Evolutionary conservation across 1,140 invertebrate genomes (phyloP).

Genomic region (Pseudomyrmex sp.): DNA sequence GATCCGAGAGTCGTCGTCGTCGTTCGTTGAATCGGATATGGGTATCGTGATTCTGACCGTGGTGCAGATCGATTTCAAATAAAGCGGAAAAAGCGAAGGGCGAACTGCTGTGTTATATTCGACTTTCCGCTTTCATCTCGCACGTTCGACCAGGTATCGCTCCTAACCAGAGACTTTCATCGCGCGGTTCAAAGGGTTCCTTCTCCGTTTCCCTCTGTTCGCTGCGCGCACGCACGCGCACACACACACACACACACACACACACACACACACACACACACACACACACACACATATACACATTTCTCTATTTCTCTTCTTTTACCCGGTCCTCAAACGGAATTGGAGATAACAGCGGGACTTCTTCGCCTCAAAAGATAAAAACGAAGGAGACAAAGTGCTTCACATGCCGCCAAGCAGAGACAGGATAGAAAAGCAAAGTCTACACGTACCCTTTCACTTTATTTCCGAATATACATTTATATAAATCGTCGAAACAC

Average conservation of each 20-base stretch:
- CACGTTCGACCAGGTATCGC: slow-evolving; percentile 57
- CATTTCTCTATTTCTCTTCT: slow-evolving; percentile 19
- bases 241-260: too few relatives aligned
- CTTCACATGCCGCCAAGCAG: neutral
- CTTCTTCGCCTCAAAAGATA: neutral
- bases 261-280: too few relatives aligned
- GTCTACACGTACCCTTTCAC: neutral
- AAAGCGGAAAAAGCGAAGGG: slow-evolving; percentile 58
- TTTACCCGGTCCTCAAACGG: neutral
- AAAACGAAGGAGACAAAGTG: slow-evolving; percentile 8
- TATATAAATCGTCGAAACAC: too few relatives aligned
- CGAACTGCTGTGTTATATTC: slow-evolving; percentile 65
- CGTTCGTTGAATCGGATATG: slow-evolving; percentile 62
- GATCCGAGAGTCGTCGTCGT: slow-evolving; percentile 43
- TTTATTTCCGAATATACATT: too few relatives aligned
- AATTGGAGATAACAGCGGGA: slow-evolving; percentile 31
- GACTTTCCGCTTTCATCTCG: slow-evolving; percentile 67
- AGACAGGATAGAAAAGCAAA: neutral
- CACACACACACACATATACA: too few relatives aligned
- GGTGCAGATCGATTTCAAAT: slow-evolving; percentile 69
- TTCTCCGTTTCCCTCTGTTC: neutral
- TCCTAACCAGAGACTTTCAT: slow-evolving; percentile 8
- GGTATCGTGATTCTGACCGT: slow-evolving; percentile 44
- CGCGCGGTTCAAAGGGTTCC: slow-evolving; percentile 34
- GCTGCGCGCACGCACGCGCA: too few relatives aligned